Conservation (phyloP, 2,888 invertebrate genomes). For the Mythimna pallens region DNA sequence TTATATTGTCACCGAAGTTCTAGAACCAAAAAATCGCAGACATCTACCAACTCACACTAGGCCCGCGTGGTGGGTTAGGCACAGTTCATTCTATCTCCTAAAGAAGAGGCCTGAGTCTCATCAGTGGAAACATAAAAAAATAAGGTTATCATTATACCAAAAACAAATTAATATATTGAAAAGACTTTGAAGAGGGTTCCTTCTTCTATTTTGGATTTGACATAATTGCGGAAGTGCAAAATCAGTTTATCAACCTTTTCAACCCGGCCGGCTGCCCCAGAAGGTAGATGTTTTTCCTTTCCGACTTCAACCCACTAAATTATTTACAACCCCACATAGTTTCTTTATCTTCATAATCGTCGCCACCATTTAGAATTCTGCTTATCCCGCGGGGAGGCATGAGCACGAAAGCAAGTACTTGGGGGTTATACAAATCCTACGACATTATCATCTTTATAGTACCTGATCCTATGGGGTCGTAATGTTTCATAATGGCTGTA, state of each 20-base stretch:
- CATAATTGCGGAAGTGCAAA: not conserved
- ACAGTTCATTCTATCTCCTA: too few species aligned
- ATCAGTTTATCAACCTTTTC: not conserved
- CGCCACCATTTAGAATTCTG: conserved; percentile 40
- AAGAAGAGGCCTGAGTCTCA: too few species aligned
- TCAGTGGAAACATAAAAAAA: not conserved
- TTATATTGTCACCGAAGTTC: too few species aligned
- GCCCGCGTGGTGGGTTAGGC: too few species aligned
- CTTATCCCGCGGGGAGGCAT: conserved; percentile 40
- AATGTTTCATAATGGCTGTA: conserved; percentile 48
- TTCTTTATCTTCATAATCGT: conserved; percentile 42
- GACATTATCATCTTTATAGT: conserved; percentile 58
- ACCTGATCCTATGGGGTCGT: conserved; percentile 57
- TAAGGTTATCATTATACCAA: not conserved
- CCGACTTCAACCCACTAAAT: conserved; percentile 12
- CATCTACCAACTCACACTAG: too few species aligned
- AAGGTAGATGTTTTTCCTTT: not conserved
- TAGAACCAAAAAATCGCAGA: too few species aligned
- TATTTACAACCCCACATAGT: conserved; percentile 40
- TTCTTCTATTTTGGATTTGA: not conserved
- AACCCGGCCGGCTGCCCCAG: not conserved
- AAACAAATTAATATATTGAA: not conserved
- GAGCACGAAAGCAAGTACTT: conserved; percentile 36
- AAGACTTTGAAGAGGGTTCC: not conserved
- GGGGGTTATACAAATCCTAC: conserved; percentile 49